These are phyloP conservation scores for Microcebus griseorufus DNA, from an alignment of 2,113 vertebrate genomes.

Conservation along the genomic window DNA sequence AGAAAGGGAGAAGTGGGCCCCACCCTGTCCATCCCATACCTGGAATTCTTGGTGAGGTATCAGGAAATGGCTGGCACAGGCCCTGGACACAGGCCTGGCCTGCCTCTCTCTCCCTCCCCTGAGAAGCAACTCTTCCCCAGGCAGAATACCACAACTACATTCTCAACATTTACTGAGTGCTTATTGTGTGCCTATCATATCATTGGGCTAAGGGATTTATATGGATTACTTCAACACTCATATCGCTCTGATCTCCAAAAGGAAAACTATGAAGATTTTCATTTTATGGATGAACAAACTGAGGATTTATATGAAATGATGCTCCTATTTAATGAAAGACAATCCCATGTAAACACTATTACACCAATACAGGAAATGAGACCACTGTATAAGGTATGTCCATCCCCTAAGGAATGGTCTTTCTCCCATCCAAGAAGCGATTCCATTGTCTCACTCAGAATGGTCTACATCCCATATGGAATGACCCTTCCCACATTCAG, in stretches of 20 bases:
- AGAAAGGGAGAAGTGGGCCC: not conserved
- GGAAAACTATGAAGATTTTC: not conserved
- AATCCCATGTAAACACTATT: not conserved
- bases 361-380: not conserved
- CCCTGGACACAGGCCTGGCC: not conserved
- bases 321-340: not conserved
- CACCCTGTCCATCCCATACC: constrained; percentile 16
- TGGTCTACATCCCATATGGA: not conserved
- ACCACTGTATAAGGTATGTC: not conserved
- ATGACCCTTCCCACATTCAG: not conserved
- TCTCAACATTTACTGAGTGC: not conserved
- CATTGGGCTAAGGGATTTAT: not conserved
- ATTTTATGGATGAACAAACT: constrained; percentile 35
- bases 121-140: not conserved
- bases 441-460: not conserved
- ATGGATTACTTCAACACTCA: not conserved
- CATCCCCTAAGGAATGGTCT: not conserved
- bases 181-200: not conserved
- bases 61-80: constrained; percentile 25
- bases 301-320: not conserved
- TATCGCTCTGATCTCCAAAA: not conserved
- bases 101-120: not conserved
- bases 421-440: not conserved
- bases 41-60: constrained; percentile 31
- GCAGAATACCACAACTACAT: not conserved